These are phyloP conservation scores for Tribolium castaneum DNA, from an alignment of 1,140 invertebrate genomes.

Conservation along the genomic window DNA sequence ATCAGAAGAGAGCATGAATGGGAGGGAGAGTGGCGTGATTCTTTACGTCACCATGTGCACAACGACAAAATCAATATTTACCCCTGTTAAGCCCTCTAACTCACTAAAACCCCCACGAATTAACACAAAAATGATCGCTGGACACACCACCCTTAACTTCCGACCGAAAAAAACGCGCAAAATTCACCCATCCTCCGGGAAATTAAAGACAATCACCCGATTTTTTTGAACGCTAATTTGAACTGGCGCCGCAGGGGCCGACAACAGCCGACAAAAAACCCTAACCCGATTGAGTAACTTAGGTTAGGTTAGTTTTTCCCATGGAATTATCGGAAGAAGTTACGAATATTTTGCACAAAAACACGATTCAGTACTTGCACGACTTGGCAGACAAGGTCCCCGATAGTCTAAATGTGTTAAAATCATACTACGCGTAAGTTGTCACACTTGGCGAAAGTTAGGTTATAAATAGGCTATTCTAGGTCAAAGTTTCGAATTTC, in stretches of 20 bases:
- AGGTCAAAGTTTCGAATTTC: conserved; percentile 48
- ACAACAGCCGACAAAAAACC: background rate
- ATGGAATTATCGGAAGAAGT: background rate
- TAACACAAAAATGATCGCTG: background rate
- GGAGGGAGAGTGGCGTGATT: conserved; percentile 52
- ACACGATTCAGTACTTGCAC: conserved; percentile 36
- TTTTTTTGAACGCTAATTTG: too few species aligned
- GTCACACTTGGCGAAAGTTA: background rate
- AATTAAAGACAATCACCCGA: too few species aligned
- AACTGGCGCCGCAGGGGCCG: too few species aligned
- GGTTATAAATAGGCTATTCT: conserved; percentile 18
- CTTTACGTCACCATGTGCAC: conserved; percentile 48
- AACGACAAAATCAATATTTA: conserved; percentile 46
- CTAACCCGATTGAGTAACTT: too few species aligned
- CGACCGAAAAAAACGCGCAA: background rate
- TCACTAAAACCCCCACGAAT: background rate
- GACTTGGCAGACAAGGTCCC: background rate
- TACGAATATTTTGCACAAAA: background rate
- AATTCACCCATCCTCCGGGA: background rate
- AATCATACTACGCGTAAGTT: conserved; percentile 44
- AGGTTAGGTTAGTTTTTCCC: background rate
- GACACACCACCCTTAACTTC: background rate
- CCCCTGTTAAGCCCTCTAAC: background rate
- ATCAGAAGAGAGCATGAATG: conserved; percentile 22
- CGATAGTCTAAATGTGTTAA: background rate